Percentiles rank a stretch among this genome's conserved stretches.
phyloP scores from a whole-genome alignment of 2,113 vertebrate species.

The Malaclemys terrapin region DNA sequence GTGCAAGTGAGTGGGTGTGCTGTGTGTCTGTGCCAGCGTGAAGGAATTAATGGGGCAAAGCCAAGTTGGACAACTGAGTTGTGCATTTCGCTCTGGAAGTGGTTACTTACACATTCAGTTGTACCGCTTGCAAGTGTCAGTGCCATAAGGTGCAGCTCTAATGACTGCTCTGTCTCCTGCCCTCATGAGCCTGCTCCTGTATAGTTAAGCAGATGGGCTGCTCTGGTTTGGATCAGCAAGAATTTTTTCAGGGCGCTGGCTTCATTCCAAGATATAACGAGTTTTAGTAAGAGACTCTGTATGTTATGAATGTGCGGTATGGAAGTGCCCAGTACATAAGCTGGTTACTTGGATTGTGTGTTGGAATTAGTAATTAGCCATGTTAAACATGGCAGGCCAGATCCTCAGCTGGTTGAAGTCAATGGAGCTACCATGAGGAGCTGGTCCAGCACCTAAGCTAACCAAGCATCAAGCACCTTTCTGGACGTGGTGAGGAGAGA shows the following conservation, averaged over 20 bases:
- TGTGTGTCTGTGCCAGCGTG: neutral
- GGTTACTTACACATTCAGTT: neutral
- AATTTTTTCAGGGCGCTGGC: neutral
- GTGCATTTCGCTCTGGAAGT: neutral
- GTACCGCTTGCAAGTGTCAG: neutral
- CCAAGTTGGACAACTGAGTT: neutral
- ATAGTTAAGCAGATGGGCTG: neutral
- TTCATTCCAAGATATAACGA: neutral
- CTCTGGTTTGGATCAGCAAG: neutral
- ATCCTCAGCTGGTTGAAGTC: neutral
- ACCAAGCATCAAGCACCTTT: neutral
- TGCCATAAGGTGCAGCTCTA: fast-evolving
- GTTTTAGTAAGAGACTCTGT: neutral
- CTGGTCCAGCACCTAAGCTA: neutral
- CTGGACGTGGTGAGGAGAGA: neutral
- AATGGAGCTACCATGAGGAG: neutral
- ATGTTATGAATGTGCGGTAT: neutral
- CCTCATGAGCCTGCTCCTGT: fast-evolving
- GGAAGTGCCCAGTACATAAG: neutral
- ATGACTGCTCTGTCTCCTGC: neutral
- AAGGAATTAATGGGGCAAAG: neutral
- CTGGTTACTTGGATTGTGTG: neutral
- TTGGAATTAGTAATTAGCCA: neutral
- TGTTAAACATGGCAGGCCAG: neutral
- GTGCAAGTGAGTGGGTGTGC: too few relatives aligned